Base-by-base conservation (phyloP, 2,797 vertebrate genomes). In the Melopsittacus undulatus region DNA sequence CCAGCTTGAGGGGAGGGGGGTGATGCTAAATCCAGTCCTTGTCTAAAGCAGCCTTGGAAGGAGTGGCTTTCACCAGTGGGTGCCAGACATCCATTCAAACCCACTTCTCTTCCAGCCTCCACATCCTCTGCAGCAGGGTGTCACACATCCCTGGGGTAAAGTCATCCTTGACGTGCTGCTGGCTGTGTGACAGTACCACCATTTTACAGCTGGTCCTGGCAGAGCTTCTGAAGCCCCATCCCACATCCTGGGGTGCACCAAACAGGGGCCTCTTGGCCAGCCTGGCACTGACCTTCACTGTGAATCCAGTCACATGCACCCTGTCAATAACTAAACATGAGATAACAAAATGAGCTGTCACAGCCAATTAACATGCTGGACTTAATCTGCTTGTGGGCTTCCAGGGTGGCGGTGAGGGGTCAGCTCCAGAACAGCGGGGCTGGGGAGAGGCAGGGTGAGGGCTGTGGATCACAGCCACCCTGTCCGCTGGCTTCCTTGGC, bases 341-440 rank as follows among this genome's bases (percentile, higher is more conserved):
- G 64, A 80, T 17, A 91, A 89, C 36, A 64, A 90, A 95, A 94
- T 81, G 75, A 96, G 59, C 94, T 96, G 95, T 96, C 83, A 1
- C 52, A 73, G 90, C 57, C 83, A 94, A 91, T 96, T 97, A 97
- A 70, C 88, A 79, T 11, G 36, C 78, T 43, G 81, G 49, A 61
- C 24, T 94, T 92, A 66, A 92, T 83, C 45, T 0, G 72, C 69
- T 62, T 42, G 48, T 62, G 52, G 67, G 54, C 49, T 46, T 75
- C 77, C 74, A 63, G 79, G 18, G 29, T 43, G 32, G 66, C 29
- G 46, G 29, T 13, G 19, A 84, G 66, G 38, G 29, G 42, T 66
- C 1, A 2, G 68, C 46, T 76, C 21, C 38, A 73, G 75, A 57
- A n/a, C 43, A 36, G 29, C 67, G 56, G 36, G 46, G 34, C 40